These are phyloP conservation scores for Oryzias javanicus DNA, from an alignment of 2,113 vertebrate species.

Conservation along the genomic window DNA sequence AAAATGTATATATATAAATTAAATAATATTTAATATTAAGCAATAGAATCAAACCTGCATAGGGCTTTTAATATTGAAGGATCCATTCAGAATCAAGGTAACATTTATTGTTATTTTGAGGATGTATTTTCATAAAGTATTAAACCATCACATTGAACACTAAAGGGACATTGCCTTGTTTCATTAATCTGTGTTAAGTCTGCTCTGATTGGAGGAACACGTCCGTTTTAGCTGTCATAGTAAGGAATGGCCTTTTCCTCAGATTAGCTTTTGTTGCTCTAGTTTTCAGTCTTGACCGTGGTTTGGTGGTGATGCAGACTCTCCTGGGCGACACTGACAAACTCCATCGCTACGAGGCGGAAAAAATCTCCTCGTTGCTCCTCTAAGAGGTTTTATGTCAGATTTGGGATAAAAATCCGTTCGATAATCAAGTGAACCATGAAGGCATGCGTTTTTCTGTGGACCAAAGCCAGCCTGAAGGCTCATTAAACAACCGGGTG, in stretches of 20 bases:
- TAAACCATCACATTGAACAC: background rate
- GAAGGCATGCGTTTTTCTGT: conserved; percentile 51
- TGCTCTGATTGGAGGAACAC: background rate
- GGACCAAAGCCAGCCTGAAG: conserved; percentile 25
- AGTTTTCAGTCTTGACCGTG: conserved; percentile 68
- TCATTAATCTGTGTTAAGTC: background rate
- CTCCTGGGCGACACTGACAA: conserved; percentile 60
- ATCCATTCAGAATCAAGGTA: too few species aligned
- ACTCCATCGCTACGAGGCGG: conserved; percentile 60
- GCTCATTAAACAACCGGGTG: conserved; percentile 4
- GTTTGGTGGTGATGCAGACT: conserved; percentile 54
- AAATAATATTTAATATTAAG: too few species aligned
- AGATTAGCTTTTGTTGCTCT: conserved; percentile 22
- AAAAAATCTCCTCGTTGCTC: conserved; percentile 59
- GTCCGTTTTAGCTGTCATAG: background rate
- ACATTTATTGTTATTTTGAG: too few species aligned
- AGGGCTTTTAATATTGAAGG: too few species aligned
- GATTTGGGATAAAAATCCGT: conserved; percentile 56
- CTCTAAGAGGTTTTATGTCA: conserved; percentile 72
- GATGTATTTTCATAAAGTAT: background rate
- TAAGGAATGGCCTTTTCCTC: conserved; percentile 6
- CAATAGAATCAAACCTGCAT: too few species aligned
- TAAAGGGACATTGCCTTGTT: too few species aligned
- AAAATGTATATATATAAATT: too few species aligned
- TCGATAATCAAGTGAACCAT: conserved; percentile 58